A percentile compares a stretch with the other conserved stretches of the same genome.
Conservation (phyloP, 2,888 invertebrate species). For the Chromoteleia sp. region DNA sequence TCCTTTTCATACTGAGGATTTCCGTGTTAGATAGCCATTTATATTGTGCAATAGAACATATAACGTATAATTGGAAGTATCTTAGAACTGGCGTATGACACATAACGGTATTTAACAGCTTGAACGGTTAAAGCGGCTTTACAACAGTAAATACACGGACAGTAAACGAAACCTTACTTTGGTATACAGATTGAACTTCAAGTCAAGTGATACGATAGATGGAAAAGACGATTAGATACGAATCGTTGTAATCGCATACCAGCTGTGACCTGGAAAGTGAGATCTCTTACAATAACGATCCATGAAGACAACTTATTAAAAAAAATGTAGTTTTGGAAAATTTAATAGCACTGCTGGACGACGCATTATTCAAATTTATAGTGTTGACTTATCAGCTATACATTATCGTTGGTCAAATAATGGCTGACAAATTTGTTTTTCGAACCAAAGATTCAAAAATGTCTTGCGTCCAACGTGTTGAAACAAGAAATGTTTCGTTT, state of each 20-base stretch:
- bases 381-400: neutral
- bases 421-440: neutral
- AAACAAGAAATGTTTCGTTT: neutral
- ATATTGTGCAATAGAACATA: slow-evolving; percentile 44
- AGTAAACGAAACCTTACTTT: slow-evolving; percentile 55
- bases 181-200: slow-evolving; percentile 44
- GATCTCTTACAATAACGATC: slow-evolving; percentile 4
- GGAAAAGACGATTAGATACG: slow-evolving; percentile 51
- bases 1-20: slow-evolving; percentile 22
- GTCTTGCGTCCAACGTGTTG: neutral
- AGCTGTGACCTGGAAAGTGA: slow-evolving; percentile 51
- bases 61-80: slow-evolving; percentile 37
- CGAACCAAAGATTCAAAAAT: too few relatives aligned
- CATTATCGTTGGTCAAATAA: neutral
- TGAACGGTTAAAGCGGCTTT: slow-evolving; percentile 45
- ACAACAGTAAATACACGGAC: slow-evolving; percentile 43
- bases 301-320: slow-evolving; percentile 21
- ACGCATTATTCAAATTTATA: neutral
- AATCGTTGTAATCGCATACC: slow-evolving; percentile 37
- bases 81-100: slow-evolving; percentile 41
- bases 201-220: slow-evolving; percentile 54
- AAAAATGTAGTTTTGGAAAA: slow-evolving; percentile 23
- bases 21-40: slow-evolving; percentile 34
- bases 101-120: slow-evolving; percentile 47
- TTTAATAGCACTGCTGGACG: neutral